Base-by-base conservation (phyloP, 2,888 invertebrate species). In the Muscina levida region DNA sequence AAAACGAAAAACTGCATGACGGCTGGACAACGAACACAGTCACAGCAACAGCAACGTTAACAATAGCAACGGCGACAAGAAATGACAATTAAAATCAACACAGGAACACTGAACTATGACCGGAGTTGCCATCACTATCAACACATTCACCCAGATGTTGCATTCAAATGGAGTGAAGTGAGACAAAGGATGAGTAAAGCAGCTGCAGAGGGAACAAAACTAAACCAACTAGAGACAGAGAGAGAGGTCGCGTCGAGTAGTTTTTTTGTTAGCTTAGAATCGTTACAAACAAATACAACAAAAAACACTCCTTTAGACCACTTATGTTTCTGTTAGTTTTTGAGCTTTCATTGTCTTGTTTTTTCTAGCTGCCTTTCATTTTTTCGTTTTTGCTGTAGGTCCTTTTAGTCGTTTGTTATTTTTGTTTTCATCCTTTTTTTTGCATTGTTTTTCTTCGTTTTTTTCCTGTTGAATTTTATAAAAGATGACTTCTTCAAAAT, bases 51-150 rank as follows among this genome's bases (percentile, higher is more conserved):
- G n/a, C n/a, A n/a, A n/a, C n/a, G n/a, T n/a, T n/a, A n/a, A n/a
- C n/a, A n/a, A n/a, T n/a, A n/a, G n/a, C 6, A 48, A 31, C 37
- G 59, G 46, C 11, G 57, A 79, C 72, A 67, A 68, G 48, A 77
- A 66, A 70, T 80, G 76, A 77, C 80, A 80, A 73, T 76, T 77
- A 80, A 72, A 66, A 77, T 80, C 79, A 80, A 73, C 76, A 80
- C 72, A 62, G 70, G 67, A 65, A 53, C 59, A 59, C 17, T 59
- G 59, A 62, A 62, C 62, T 62, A 62, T 62, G 42, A n/a, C 62
- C 62, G n/a, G 39, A 37, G 42, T 17, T 17, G 15, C 48, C 48
- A 48, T 31, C 31, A 19, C 48, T 17, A 17, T 46, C 46, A 46
- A 15, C 46, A 46, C 42, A 62, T 19, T 42, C 22, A 19, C 0